A percentile compares a stretch with the other conserved stretches of the same genome.
phyloP scores from a whole-genome alignment of 2,888 invertebrate species.

The Melieria omissa region DNA sequence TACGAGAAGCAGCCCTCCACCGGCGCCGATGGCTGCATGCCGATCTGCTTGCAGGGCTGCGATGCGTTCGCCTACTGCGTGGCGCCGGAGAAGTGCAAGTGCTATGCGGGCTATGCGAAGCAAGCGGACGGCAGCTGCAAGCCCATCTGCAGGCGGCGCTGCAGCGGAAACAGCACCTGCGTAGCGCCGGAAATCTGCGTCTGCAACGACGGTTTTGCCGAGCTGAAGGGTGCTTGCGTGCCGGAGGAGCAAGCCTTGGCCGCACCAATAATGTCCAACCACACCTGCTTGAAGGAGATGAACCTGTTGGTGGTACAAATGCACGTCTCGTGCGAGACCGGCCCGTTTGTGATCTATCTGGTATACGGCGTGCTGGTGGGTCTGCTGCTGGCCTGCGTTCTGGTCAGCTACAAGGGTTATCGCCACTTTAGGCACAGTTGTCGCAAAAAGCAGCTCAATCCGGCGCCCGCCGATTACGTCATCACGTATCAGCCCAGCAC shows the following conservation, averaged over 20 bases:
- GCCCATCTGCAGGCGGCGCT: constrained; percentile 7
- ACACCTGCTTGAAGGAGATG: constrained; percentile 2
- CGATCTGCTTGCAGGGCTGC: constrained; percentile 11
- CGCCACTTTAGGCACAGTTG: neutral
- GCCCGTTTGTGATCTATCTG: constrained; percentile 9
- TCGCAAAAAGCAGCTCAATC: neutral
- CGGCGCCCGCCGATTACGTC: neutral
- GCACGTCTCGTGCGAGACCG: constrained; percentile 7
- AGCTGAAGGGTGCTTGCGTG: constrained; percentile 3
- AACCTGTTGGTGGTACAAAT: neutral
- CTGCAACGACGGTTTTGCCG: constrained; percentile 7
- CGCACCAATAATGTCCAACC: neutral
- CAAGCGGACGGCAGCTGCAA: neutral
- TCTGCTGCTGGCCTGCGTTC: neutral
- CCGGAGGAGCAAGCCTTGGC: neutral
- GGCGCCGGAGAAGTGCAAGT: constrained; percentile 17
- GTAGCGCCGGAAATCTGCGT: constrained; percentile 12
- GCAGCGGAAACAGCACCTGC: constrained; percentile 14
- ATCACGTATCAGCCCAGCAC: constrained; percentile 11
- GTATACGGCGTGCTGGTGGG: constrained; percentile 10
- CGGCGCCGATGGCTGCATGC: neutral
- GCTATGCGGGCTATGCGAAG: constrained; percentile 3
- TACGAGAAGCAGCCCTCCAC: neutral
- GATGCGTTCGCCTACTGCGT: constrained; percentile 9
- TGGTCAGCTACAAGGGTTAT: constrained; percentile 7